phyloP scores from a whole-genome alignment of 2,797 vertebrate species.

The Schizopygopsis malacanthus region DNA sequence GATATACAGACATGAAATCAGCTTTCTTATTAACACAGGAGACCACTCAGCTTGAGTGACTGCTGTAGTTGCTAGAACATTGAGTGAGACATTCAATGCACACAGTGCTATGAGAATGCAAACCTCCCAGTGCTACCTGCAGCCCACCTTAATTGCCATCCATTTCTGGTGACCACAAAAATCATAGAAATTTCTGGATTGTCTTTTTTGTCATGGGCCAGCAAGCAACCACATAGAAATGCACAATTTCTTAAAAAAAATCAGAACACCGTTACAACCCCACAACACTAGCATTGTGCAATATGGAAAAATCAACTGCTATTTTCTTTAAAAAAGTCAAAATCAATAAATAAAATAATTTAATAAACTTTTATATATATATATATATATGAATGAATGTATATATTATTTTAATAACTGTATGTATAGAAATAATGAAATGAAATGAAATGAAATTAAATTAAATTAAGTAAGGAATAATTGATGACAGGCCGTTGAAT shows the following conservation, averaged over 20 bases:
- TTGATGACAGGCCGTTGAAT: no score
- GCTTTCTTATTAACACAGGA: conserved; percentile 20
- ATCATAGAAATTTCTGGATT: conserved; percentile 1
- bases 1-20: conserved; percentile 14
- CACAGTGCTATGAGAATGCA: conserved; percentile 3
- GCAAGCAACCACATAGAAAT: not conserved
- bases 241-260: not conserved
- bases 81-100: not conserved
- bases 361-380: no score
- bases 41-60: not conserved
- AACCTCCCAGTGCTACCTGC: not conserved
- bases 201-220: not conserved
- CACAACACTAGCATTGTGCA: not conserved
- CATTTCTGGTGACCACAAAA: not conserved
- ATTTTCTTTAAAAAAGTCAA: not conserved
- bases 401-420: no score
- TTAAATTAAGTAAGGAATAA: no score
- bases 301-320: not conserved
- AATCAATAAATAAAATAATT: not conserved
- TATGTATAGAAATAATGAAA: not conserved
- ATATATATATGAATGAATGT: no score
- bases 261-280: not conserved
- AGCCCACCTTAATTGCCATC: conserved; percentile 3
- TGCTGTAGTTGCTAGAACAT: not conserved
- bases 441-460: no score